A percentile compares a stretch with the other conserved stretches of the same genome.
Evolutionary conservation across 2,797 vertebrate species (phyloP).

Genomic region (Labroides dimidiatus): DNA sequence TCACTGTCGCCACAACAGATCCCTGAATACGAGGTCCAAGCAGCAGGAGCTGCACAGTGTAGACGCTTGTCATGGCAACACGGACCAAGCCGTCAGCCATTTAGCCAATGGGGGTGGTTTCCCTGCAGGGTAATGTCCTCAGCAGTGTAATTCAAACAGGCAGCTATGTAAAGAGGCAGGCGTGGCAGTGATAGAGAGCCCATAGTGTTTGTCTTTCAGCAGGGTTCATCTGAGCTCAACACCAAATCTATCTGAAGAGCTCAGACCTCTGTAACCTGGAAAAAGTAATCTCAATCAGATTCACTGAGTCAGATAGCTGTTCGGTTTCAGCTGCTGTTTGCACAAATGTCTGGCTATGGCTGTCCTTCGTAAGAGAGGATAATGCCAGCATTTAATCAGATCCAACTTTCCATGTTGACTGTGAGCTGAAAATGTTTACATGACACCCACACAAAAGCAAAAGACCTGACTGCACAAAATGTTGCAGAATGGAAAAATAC

Average conservation of each 20-base stretch:
- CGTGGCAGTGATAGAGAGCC: conserved; percentile 22
- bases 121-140: conserved; percentile 57
- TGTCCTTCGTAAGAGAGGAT: conserved; percentile 1
- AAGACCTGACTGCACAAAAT: neutral
- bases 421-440: conserved; percentile 30
- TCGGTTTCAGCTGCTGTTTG: conserved; percentile 30
- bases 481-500: neutral
- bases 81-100: conserved; percentile 51
- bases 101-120: conserved; percentile 53
- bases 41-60: conserved; percentile 45
- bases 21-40: conserved; percentile 42
- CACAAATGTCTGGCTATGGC: conserved; percentile 7
- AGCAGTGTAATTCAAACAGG: conserved; percentile 62
- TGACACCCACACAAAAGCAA: conserved; percentile 1
- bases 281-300: conserved; percentile 22
- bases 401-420: conserved; percentile 19
- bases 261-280: conserved; percentile 22
- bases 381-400: conserved; percentile 42
- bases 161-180: conserved; percentile 52
- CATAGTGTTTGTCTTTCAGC: conserved; percentile 32
- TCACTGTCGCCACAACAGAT: conserved; percentile 74
- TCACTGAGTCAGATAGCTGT: neutral
- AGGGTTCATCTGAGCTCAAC: conserved; percentile 22
- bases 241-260: conserved; percentile 22
- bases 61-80: conserved; percentile 76